Evolutionary conservation across 2,797 vertebrate species (phyloP).

Genomic region (Sebastes hubbsi): DNA sequence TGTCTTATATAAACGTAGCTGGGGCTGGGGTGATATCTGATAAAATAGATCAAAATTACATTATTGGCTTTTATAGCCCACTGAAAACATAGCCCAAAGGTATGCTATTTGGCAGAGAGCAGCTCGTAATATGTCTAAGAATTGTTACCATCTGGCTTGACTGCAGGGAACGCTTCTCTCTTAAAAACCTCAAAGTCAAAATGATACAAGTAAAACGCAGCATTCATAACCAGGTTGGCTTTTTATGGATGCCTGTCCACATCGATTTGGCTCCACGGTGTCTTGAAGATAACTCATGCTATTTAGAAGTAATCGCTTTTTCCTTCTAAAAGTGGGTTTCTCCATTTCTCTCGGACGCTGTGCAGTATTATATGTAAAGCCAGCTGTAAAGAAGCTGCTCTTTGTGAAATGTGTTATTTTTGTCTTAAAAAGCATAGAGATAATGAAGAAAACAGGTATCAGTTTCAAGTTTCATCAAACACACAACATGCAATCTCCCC

Average conservation of each 20-base stretch:
- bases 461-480: constrained; percentile 12
- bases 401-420: constrained; percentile 14
- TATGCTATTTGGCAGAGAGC: constrained; percentile 85
- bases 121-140: constrained; percentile 85
- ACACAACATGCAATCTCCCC: constrained; percentile 6
- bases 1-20: constrained; percentile 77
- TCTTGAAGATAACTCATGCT: constrained; percentile 66
- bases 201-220: constrained; percentile 84
- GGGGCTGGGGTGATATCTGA: constrained; percentile 82
- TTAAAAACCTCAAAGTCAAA: constrained; percentile 88
- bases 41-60: constrained; percentile 89
- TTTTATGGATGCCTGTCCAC: constrained; percentile 78
- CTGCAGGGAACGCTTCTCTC: constrained; percentile 84
- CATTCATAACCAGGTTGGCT: constrained; percentile 82
- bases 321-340: constrained; percentile 29
- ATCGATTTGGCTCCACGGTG: constrained; percentile 71
- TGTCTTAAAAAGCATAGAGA: not conserved
- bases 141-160: constrained; percentile 88
- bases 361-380: constrained; percentile 1
- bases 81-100: constrained; percentile 87
- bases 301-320: constrained; percentile 55
- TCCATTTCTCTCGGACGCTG: not conserved
- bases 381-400: not conserved
- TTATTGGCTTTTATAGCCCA: constrained; percentile 87
- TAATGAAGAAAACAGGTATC: constrained; percentile 6